phyloP scores from a whole-genome alignment of 2,797 vertebrate species.

The Dallia pectoralis region DNA sequence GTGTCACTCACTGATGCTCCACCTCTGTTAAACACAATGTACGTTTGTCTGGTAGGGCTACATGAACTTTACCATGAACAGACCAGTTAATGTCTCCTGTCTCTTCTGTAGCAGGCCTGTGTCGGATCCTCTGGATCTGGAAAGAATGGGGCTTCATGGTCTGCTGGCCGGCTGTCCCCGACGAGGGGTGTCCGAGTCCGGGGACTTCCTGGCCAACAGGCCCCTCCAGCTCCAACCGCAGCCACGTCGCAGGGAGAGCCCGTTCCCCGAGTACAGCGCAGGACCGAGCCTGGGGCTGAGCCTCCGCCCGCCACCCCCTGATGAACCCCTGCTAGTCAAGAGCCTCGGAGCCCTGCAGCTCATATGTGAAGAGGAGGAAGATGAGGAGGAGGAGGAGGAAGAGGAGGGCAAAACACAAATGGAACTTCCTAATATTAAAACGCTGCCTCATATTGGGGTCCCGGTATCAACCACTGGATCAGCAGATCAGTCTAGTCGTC shows the following conservation, averaged over 20 bases:
- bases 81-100: constrained; percentile 6
- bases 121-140: constrained; percentile 44
- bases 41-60: no score
- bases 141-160: neutral
- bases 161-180: constrained; percentile 54
- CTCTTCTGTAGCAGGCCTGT: constrained; percentile 42
- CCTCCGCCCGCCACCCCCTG: constrained; percentile 62
- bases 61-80: neutral
- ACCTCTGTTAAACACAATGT: no score
- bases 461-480: neutral
- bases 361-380: constrained; percentile 80
- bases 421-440: neutral
- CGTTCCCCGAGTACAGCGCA: neutral
- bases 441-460: neutral
- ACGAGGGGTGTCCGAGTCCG: constrained; percentile 64
- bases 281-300: constrained; percentile 53
- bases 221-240: constrained; percentile 47
- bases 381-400: constrained; percentile 63
- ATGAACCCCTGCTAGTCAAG: constrained; percentile 71
- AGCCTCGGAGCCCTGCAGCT: constrained; percentile 78
- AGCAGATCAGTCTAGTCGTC: constrained; percentile 5
- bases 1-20: no score
- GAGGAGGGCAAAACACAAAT: neutral
- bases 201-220: constrained; percentile 67
- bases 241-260: constrained; percentile 41